phyloP scores from a whole-genome alignment of 2,888 invertebrate genomes.

The Gastrophysa polygoni region DNA sequence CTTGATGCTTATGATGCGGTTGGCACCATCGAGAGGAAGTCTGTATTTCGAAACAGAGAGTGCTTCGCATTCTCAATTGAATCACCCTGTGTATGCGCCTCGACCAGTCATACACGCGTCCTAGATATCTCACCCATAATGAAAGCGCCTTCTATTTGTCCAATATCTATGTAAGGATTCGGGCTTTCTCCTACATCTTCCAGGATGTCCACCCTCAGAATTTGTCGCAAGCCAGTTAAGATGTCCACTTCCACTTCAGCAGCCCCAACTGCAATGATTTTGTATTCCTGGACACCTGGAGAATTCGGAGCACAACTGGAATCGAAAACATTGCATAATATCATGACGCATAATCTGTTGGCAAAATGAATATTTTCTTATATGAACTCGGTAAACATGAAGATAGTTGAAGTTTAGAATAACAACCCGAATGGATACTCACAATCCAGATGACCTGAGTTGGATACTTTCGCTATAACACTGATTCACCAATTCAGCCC shows the following conservation, averaged over 20 bases:
- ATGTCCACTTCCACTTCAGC: slow-evolving; percentile 79
- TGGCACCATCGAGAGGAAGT: no score
- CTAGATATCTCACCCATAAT: slow-evolving; percentile 47
- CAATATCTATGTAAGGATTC: slow-evolving; percentile 74
- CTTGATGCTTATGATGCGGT: no score
- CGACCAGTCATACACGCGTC: background rate
- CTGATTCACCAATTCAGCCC: slow-evolving; percentile 62
- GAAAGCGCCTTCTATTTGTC: slow-evolving; percentile 82
- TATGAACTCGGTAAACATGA: no score
- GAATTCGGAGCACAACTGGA: slow-evolving; percentile 45
- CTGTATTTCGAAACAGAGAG: no score
- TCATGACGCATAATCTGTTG: no score
- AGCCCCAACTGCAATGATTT: slow-evolving; percentile 68
- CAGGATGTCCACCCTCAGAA: slow-evolving; percentile 71
- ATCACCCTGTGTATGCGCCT: no score
- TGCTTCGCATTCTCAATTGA: no score
- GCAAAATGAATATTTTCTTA: no score
- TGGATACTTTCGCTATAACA: slow-evolving; percentile 60
- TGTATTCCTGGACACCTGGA: slow-evolving; percentile 64
- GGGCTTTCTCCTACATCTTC: slow-evolving; percentile 78
- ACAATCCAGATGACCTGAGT: slow-evolving; percentile 62
- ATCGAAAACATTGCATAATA: background rate
- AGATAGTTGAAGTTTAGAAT: no score
- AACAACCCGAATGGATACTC: slow-evolving; percentile 20
- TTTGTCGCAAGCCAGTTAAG: slow-evolving; percentile 75